These are phyloP conservation scores for Dryadula phaetusa DNA, from an alignment of 2,888 invertebrate genomes.

Conservation along the genomic window DNA sequence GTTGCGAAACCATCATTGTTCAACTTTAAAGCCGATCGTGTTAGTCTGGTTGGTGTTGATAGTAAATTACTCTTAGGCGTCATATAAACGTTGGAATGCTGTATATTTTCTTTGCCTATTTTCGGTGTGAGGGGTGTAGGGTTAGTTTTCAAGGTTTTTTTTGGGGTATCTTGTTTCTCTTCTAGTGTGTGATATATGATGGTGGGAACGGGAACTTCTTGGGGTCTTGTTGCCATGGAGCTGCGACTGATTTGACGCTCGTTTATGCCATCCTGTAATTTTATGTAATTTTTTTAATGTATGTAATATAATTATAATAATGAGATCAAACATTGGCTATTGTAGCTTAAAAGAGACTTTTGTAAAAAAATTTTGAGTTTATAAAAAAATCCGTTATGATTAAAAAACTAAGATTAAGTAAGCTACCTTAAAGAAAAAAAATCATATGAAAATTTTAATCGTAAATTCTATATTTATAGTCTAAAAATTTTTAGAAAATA, in stretches of 20 bases:
- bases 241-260: conserved; percentile 81
- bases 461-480: no score
- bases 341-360: no score
- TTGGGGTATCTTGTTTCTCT: conserved; percentile 58
- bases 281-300: no score
- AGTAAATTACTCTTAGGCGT: conserved; percentile 67
- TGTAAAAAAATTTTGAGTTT: no score
- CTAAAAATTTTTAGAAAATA: no score
- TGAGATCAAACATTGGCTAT: no score
- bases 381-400: no score
- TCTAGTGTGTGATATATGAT: conserved; percentile 54
- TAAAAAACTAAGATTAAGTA: no score
- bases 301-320: background rate
- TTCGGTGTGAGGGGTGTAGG: conserved; percentile 67
- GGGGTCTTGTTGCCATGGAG: conserved; percentile 69
- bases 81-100: conserved; percentile 53
- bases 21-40: conserved; percentile 70
- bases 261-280: conserved; percentile 75
- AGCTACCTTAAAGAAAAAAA: no score
- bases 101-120: conserved; percentile 72
- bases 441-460: no score
- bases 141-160: conserved; percentile 60
- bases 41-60: conserved; percentile 69
- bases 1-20: conserved; percentile 73
- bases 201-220: conserved; percentile 50